A percentile compares a stretch with the other conserved stretches of the same genome.
phyloP scores from a whole-genome alignment of 2,888 invertebrate genomes.

The Catocala fraxini region DNA sequence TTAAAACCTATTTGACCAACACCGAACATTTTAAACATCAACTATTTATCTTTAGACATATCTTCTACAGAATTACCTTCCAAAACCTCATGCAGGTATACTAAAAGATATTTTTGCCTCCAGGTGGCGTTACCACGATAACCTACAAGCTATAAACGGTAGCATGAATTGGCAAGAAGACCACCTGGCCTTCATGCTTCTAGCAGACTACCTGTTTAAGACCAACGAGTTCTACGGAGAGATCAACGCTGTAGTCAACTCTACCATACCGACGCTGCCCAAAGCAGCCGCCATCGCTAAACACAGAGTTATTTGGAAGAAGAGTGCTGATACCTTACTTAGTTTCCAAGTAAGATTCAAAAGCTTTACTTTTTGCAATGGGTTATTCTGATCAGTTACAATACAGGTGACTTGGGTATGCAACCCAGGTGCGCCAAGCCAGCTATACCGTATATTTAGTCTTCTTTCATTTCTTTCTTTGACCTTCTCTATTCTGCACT shows the following conservation, averaged over 20 bases:
- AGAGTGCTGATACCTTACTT: conserved; percentile 79
- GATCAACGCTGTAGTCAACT: conserved; percentile 78
- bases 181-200: conserved; percentile 76
- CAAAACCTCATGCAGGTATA: no score
- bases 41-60: no score
- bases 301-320: conserved; percentile 82
- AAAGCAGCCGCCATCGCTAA: conserved; percentile 78
- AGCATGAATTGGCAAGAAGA: conserved; percentile 86
- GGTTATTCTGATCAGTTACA: no score
- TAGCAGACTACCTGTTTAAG: conserved; percentile 81
- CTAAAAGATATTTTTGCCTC: no score
- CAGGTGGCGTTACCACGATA: conserved; percentile 86
- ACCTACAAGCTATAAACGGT: conserved; percentile 82
- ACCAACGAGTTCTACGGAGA: conserved; percentile 83
- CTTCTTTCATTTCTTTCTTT: no score
- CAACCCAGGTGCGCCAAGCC: no score
- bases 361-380: background rate
- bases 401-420: no score
- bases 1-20: no score
- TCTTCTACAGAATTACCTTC: background rate
- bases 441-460: no score
- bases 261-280: conserved; percentile 79
- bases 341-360: conserved; percentile 75
- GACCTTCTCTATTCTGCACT: no score
- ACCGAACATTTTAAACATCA: no score